Evolutionary conservation across 2,888 invertebrate species (phyloP), one percentile per base, ranked within the genome.

Genomic region (Troides aeacus): DNA sequence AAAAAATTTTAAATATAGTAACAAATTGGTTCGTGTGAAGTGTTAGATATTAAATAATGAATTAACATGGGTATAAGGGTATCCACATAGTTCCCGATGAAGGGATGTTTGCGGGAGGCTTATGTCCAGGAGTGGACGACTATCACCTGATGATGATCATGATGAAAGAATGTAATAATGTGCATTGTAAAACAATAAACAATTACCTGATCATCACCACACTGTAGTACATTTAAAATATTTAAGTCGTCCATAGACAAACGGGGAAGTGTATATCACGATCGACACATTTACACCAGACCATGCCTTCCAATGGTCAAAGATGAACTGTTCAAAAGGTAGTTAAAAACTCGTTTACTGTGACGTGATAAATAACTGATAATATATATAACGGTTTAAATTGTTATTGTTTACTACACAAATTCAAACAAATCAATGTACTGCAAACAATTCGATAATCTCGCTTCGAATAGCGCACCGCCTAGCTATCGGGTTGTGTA

Each of bases 361-460:
- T 56, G 2, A n/a, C 2, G 18, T 21, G 8, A 21, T 15, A 46
- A 3, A 15, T 1, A 46, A 46, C 46, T 46, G 46, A 46, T 46
- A 46, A 46, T 7, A 39, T 30, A 30, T 24, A 24, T 24, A 24
- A 30, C 30, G 30, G 30, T 30, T 30, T 30, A 3, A 30, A 30
- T 30, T 30, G 30, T 30, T 24, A 4, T 50, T 50, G 50, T 50
- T 50, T 17, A 50, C 50, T 50, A 53, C 53, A 17, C 17, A 39
- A 21, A 66, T 63, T 63, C 56, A 66, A 61, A 62, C 68, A 62
- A 57, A 70, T 70, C 82, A 76, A 81, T 86, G 83, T 75, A 84
- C 62, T 72, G 50, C 58, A 69, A 69, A 63, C 73, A 64, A 30
- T 24, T 68, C 53, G 57, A 58, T 62, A 62, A 58, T 61, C 23